Evolutionary conservation across 2,797 vertebrate species (phyloP).

Genomic region (Syncerus caffer): DNA sequence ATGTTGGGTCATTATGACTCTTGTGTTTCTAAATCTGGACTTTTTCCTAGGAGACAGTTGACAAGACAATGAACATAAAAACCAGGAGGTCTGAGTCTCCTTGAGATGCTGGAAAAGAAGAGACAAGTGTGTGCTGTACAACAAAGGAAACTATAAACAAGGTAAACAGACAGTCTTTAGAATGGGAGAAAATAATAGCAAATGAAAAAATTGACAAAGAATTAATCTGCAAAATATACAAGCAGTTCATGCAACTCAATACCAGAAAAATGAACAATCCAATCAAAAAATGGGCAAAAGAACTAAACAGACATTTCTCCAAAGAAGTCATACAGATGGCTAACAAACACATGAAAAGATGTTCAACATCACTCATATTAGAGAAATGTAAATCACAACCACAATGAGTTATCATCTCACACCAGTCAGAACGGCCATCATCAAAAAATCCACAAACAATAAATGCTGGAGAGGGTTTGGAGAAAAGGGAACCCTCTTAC

Average conservation of each 20-base stretch:
- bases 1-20: neutral
- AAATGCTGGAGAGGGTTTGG: neutral
- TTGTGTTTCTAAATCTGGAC: neutral
- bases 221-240: neutral
- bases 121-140: neutral
- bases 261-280: neutral
- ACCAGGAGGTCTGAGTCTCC: neutral
- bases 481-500: neutral
- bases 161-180: neutral
- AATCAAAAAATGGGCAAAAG: neutral
- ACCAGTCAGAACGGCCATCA: neutral
- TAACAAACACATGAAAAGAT: neutral
- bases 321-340: neutral
- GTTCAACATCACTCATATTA: neutral
- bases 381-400: neutral
- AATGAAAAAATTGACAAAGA: neutral
- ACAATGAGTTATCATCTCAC: neutral
- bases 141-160: neutral
- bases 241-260: neutral
- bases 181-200: neutral
- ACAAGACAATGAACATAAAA: neutral
- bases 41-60: neutral
- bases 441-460: neutral
- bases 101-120: neutral
- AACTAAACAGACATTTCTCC: neutral